Evolutionary conservation across 2,113 vertebrate genomes (phyloP), one percentile per base, ranked within the genome.

Genomic region (Neogobius melanostomus): DNA sequence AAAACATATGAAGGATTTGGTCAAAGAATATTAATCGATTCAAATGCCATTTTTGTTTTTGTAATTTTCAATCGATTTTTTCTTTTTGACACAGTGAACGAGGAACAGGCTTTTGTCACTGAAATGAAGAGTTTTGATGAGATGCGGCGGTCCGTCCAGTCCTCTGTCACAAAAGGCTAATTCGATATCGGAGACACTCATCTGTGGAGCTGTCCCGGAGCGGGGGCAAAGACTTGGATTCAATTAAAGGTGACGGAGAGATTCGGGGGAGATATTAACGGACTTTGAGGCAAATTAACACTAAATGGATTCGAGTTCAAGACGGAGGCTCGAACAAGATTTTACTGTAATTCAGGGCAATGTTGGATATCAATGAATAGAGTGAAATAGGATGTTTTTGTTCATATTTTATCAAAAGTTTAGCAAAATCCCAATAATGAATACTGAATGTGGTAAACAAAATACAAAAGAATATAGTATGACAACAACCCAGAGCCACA

Each of bases 151-250:
- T 17, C 63, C 52, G 68, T 56, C 53, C 52, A 5, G 68, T 68
- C 59, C 51, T 48, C 7, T 59, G 68, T 48, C 54, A 71, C 43
- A 5, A 53, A 42, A 7, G 63, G 59, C 68, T 71, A 71, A 75
- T 80, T 75, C 64, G 64, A 64, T 71, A 28, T 63, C n/a, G 15
- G 48, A 71, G 52, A 68, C 60, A 36, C 47, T 53, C 57, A 59
- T 68, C 68, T 74, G 46, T 57, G 46, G 60, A 10, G 64, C 57
- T 47, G 47, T 64, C 60, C 66, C 21, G 43, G 59, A 9, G 56
- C 56, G 67, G 68, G 59, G 63, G 63, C 77, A 67, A 59, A 47
- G 44, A 63, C 44, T 64, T 9, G 51, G 45, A 70, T 74, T 43
- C 11, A 21, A 74, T 71, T 63, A 60, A 50, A 43, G 50, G 50